Evolutionary conservation across 2,797 vertebrate species (phyloP), one percentile per base, ranked within the genome.

Genomic region (Tokudaia muenninki): DNA sequence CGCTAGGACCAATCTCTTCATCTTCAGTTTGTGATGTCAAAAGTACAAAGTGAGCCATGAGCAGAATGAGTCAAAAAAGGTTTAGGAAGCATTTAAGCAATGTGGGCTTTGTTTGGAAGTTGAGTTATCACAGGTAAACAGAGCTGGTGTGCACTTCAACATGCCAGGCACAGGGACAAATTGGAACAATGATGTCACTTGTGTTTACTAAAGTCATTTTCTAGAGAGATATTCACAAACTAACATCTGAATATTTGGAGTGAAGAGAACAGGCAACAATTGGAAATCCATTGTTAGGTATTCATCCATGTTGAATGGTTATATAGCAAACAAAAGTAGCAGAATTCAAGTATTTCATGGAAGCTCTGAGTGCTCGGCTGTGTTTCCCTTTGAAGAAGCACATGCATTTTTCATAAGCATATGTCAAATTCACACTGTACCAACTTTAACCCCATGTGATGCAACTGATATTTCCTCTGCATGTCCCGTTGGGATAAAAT

Each of bases 91-190:
- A 10, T 3, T 96, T 95, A 65, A 19, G 59, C 82, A 92, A 77
- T 67, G 29, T 1, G 1, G 17, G 78, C 91, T 97, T 97, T 91
- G 92, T 97, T 52, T 94, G 55, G 13, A 63, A 74, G 50, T 80
- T 75, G 70, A 31, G 47, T 95, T 79, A 96, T n/a, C 70, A 95
- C 14, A 96, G 94, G 63, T 63, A 83, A 96, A 86, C 67, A 97
- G 97, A 97, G 70, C 3, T 13, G 55, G 26, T 93, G 6, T 59
- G 29, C 41, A 57, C 29, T 26, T 86, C 90, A 74, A 65, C 22
- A 44, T 3, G 12, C 34, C 55, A 86, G 12, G 41, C 88, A 74
- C 0, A 61, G 41, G 91, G 41, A 87, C 65, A 84, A 96, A 72
- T 50, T 44, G 93, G 70, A 65, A 34, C 31, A 75, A 21, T 72